phyloP scores from a whole-genome alignment of 2,113 vertebrate species.

The Pluvialis apricaria region DNA sequence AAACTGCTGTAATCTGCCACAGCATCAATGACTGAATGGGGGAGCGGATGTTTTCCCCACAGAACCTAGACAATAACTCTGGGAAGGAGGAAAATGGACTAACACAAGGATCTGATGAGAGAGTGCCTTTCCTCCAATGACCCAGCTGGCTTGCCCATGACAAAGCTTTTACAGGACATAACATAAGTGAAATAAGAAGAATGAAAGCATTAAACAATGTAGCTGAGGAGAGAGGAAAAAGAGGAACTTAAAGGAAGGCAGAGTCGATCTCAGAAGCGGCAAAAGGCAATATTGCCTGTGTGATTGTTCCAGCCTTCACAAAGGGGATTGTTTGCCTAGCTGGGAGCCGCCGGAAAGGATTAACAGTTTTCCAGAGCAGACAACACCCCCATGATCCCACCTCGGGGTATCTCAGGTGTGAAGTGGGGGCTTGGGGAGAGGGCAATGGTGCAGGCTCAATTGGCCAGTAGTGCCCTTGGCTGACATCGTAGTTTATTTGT shows the following conservation, averaged over 20 bases:
- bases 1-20: slow-evolving; percentile 10
- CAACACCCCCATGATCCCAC: background rate
- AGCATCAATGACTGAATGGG: background rate
- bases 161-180: slow-evolving; percentile 38
- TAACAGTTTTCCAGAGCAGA: slow-evolving; percentile 33
- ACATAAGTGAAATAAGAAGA: slow-evolving; percentile 40
- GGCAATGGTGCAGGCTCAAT: slow-evolving; percentile 28
- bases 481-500: slow-evolving; percentile 68
- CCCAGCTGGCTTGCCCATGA: background rate
- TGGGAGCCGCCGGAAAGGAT: slow-evolving; percentile 5
- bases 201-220: slow-evolving; percentile 14
- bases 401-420: slow-evolving; percentile 51
- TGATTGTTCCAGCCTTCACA: slow-evolving; percentile 38
- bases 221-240: background rate
- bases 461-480: slow-evolving; percentile 51
- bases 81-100: slow-evolving; percentile 27
- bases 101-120: slow-evolving; percentile 18
- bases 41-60: background rate
- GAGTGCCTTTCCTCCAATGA: slow-evolving; percentile 8
- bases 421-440: slow-evolving; percentile 27
- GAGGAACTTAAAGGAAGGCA: background rate
- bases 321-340: slow-evolving; percentile 34
- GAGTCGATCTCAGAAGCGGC: background rate
- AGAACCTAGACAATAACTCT: slow-evolving; percentile 39
- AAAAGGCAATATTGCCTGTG: background rate